These are phyloP conservation scores for Caenorhabditis doughertyi DNA, from an alignment of 2,888 invertebrate species.

Conservation along the genomic window DNA sequence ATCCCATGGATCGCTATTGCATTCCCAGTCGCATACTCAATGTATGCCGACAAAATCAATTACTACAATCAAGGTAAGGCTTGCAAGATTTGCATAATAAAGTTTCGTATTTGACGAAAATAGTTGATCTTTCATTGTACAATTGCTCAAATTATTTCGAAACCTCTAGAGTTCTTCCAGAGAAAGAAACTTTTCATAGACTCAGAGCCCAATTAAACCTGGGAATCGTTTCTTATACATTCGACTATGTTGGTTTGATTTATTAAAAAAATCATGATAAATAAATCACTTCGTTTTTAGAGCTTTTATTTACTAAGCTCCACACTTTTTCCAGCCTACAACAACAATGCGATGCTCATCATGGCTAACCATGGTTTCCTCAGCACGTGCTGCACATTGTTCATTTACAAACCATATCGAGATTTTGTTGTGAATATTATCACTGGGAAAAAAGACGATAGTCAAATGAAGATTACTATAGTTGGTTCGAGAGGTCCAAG, in stretches of 20 bases:
- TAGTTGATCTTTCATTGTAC: too few relatives aligned
- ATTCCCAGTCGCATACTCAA: conserved; percentile 25
- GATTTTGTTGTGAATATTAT: conserved; percentile 21
- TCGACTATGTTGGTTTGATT: too few relatives aligned
- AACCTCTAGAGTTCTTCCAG: too few relatives aligned
- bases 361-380: conserved; percentile 51
- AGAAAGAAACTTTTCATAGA: too few relatives aligned
- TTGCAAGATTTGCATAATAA: too few relatives aligned
- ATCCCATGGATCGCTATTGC: conserved; percentile 29
- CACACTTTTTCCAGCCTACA: conserved; percentile 36
- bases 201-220: too few relatives aligned
- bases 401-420: conserved; percentile 54
- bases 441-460: background rate
- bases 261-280: too few relatives aligned
- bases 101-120: too few relatives aligned
- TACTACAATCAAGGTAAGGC: conserved; percentile 49
- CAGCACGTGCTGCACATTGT: conserved; percentile 15
- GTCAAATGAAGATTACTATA: background rate
- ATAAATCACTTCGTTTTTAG: too few relatives aligned
- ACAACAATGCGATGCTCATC: conserved; percentile 49
- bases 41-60: conserved; percentile 40
- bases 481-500: background rate
- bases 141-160: too few relatives aligned
- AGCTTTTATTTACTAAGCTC: background rate
- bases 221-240: too few relatives aligned